Evolutionary conservation across 92 coral and sea anemone genomes (phyloP), one percentile per base, ranked within the genome.

Genomic region (Anthopleura xanthogrammica): DNA sequence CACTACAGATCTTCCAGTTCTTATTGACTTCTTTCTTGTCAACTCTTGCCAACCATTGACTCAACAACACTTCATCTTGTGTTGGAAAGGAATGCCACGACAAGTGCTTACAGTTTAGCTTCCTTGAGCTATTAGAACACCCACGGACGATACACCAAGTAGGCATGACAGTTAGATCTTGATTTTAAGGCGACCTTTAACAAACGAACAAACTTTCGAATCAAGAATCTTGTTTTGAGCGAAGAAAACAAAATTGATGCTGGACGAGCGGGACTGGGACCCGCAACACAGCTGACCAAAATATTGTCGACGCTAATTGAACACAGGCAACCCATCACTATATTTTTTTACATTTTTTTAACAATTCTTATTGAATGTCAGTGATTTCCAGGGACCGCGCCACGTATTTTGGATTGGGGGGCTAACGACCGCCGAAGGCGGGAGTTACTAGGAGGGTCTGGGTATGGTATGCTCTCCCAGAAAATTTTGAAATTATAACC

Each of bases 51-150:
- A 83, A 20, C 86, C 86, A 83, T 60, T 73, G 60, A 20, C 52
- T 60, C 55, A 73, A 36, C 79, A 83, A 43, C 14, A 11, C 40
- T 39, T 75, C 72, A 48, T 83, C 86, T 41, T 73, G 86, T 11
- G 19, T 73, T 75, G 86, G 86, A n/a, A 83, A 75, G 10, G 86
- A 39, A 46, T 83, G 86, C 86, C 86, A 83, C 0, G 86, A 83
- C 16, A 83, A 54, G 40, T 83, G 70, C 36, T 56, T 73, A 65
- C 74, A 55, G 14, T 60, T 39, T 6, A 16, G n/a, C 80, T 75
- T 83, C 52, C 80, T 73, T 42, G 86, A 54, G 41, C 70, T 54
- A 58, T 75, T 83, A n/a, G 40, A 52, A 62, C 86, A 83, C 16
- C 86, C 78, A 22, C 73, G 79, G 36, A 83, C 86, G 12, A 73